Evolutionary conservation across 1,140 invertebrate species (phyloP), one percentile per base, ranked within the genome.

Genomic region (Eupristina koningsbergeri): DNA sequence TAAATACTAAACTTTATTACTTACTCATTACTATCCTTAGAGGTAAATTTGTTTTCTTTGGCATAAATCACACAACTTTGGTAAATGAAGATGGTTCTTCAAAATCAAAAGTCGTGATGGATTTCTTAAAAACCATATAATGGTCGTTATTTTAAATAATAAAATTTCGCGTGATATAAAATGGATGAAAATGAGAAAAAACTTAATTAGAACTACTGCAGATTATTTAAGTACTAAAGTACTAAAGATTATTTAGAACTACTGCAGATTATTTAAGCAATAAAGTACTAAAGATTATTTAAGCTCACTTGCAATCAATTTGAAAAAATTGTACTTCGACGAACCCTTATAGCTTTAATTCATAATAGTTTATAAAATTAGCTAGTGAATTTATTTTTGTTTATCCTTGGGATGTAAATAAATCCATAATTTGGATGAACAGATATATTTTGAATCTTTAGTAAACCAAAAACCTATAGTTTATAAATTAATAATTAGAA

Each of bases 351-450:
- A 7, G 15, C 61, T 31, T 31, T 17, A 31, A 64, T 17, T 64
- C 9, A 17, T 29, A 63, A n/a, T n/a, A n/a, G 61, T 36, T 34
- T 31, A 50, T 41, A 50, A 67, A 80, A 50, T 80, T 69, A 34
- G n/a, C n/a, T n/a, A n/a, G 34, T 45, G 29, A 15, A 53, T 80
- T 71, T 80, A 80, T 80, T 67, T 80, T 67, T 71, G 71, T n/a
- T 69, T n/a, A 1, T 26, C 17, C 34, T 22, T 63, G 34, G 36
- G 69, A 3, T 31, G 45, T 31, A 73, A 73, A 58, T 41, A 81
- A 69, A 69, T 69, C 47, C 45, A 50, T 63, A 64, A 47, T 39
- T 77, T 58, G 8, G n/a, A 47, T 31, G 47, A 39, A 73, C 31
- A 73, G 7, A 41, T 73, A 41, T 47, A 41, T 47, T 73, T 73